phyloP scores from a whole-genome alignment of 2,888 invertebrate species.

The Cephus sareptanus region DNA sequence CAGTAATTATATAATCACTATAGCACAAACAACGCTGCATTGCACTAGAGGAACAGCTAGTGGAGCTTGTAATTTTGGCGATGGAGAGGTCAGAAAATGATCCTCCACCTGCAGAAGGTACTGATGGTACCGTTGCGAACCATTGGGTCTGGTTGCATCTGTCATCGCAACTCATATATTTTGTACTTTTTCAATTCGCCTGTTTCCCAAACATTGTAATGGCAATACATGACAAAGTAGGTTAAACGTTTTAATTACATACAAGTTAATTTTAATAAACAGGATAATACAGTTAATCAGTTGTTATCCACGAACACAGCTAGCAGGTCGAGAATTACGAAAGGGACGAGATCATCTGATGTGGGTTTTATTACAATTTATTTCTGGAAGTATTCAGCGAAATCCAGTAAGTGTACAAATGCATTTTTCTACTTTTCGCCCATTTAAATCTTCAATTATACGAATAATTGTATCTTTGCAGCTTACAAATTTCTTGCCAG shows the following conservation, averaged over 20 bases:
- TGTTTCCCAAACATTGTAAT: slow-evolving; percentile 93
- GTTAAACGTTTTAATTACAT: neutral
- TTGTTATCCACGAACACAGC: slow-evolving; percentile 58
- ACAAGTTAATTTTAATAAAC: neutral
- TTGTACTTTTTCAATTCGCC: slow-evolving; percentile 93
- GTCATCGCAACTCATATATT: slow-evolving; percentile 93
- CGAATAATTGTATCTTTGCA: slow-evolving; percentile 50
- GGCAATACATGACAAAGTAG: slow-evolving; percentile 85
- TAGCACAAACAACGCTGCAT: slow-evolving; percentile 86
- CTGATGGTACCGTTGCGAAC: slow-evolving; percentile 73
- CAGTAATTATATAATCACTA: slow-evolving; percentile 21
- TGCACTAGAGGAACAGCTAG: slow-evolving; percentile 91
- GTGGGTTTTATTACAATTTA: slow-evolving; percentile 98
- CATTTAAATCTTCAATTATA: slow-evolving; percentile 6
- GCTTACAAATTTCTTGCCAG: slow-evolving; percentile 88
- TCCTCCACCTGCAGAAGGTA: slow-evolving; percentile 69
- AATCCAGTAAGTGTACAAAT: slow-evolving; percentile 76
- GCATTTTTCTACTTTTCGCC: neutral
- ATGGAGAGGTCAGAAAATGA: slow-evolving; percentile 90
- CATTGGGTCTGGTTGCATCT: slow-evolving; percentile 94
- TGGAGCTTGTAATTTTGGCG: slow-evolving; percentile 89
- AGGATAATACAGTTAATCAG: neutral
- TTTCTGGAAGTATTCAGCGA: slow-evolving; percentile 95
- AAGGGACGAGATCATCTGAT: slow-evolving; percentile 97
- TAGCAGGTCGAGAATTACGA: slow-evolving; percentile 82